Percentiles rank a stretch among this genome's conserved stretches.
Conservation (phyloP, 1,140 invertebrate species). For the Lucilia sericata region DNA sequence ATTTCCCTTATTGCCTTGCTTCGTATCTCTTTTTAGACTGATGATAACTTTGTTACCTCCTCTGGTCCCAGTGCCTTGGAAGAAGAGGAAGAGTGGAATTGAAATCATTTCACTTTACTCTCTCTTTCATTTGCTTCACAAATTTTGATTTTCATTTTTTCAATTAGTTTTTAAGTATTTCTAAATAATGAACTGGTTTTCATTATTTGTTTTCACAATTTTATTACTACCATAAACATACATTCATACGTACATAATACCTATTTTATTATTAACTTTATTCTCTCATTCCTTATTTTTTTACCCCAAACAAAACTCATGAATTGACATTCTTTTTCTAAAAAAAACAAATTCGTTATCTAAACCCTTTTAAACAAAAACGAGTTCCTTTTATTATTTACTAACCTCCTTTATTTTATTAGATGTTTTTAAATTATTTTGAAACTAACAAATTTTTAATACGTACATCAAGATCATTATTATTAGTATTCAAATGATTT, state of each 20-base stretch:
- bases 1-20: too few relatives aligned
- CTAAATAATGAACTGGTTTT: conserved; percentile 17
- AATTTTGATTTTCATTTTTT: neutral
- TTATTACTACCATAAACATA: neutral
- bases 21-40: conserved; percentile 45
- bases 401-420: neutral
- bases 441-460: too few relatives aligned
- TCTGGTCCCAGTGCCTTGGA: conserved; percentile 44
- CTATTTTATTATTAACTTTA: too few relatives aligned
- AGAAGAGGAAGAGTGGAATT: conserved; percentile 48
- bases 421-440: too few relatives aligned
- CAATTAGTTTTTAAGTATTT: neutral
- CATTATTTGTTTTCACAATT: neutral
- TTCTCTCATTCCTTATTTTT: neutral
- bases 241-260: neutral
- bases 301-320: neutral
- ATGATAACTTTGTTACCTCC: conserved; percentile 47
- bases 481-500: too few relatives aligned
- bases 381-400: conserved; percentile 9
- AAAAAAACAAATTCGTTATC: neutral
- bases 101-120: neutral
- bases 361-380: neutral
- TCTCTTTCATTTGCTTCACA: neutral
- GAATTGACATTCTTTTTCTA: conserved; percentile 23
- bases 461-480: too few relatives aligned